Percentiles rank a stretch among this genome's conserved stretches.
phyloP scores from a whole-genome alignment of 2,797 vertebrate species.

The Pogoniulus pusillus region DNA sequence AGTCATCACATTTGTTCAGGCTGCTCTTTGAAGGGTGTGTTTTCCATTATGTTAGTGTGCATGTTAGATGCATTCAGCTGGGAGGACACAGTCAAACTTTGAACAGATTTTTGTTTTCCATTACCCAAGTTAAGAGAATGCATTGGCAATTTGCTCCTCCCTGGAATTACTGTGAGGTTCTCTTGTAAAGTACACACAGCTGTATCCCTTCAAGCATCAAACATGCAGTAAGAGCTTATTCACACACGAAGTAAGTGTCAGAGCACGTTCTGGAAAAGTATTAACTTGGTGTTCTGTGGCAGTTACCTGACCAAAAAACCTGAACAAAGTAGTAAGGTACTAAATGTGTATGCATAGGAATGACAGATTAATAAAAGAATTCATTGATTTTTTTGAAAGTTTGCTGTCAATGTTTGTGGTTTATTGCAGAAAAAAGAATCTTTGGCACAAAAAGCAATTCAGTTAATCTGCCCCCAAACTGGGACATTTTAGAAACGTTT shows the following conservation, averaged over 20 bases:
- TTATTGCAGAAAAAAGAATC: not conserved
- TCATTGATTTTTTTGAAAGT: not conserved
- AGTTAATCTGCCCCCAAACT: not conserved
- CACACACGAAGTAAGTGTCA: not conserved
- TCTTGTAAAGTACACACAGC: not conserved
- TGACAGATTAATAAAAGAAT: not conserved
- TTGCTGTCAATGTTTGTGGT: not conserved
- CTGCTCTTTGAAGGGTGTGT: conserved; percentile 4
- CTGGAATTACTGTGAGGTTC: not conserved
- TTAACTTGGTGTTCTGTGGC: not conserved
- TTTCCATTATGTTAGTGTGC: conserved; percentile 1
- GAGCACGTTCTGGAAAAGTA: not conserved
- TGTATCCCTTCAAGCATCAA: not conserved
- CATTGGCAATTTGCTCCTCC: not conserved
- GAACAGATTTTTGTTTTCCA: conserved; percentile 26
- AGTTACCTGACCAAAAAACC: not conserved
- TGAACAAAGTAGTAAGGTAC: not conserved
- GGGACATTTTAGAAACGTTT: not conserved
- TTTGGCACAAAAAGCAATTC: not conserved
- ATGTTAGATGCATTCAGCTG: not conserved
- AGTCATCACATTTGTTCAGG: conserved; percentile 16
- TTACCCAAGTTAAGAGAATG: conserved; percentile 9
- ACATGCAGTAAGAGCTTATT: not conserved
- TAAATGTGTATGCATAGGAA: not conserved
- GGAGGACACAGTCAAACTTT: not conserved